These are phyloP conservation scores for Cryptops parisi DNA, from an alignment of 2,888 invertebrate species.

Conservation along the genomic window DNA sequence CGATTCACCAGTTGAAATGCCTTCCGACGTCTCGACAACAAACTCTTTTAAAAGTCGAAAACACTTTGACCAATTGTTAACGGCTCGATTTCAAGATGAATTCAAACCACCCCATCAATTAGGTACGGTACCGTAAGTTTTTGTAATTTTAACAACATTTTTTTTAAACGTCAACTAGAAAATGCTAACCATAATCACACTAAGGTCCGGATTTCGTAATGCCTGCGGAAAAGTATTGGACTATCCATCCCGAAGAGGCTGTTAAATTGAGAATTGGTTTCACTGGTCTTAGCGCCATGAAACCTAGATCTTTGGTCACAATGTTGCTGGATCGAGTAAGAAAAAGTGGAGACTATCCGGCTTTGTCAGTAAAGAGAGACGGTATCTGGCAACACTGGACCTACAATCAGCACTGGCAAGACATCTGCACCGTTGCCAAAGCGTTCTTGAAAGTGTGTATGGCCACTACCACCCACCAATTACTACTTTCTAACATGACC, in stretches of 20 bases:
- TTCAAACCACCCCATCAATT: no score
- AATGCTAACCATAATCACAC: no score
- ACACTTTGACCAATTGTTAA: no score
- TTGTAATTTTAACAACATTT: no score
- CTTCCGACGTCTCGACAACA: no score
- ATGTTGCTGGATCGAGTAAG: not conserved
- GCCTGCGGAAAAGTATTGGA: not conserved
- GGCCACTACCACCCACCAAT: no score
- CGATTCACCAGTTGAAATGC: no score
- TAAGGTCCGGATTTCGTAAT: not conserved
- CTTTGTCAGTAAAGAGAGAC: not conserved
- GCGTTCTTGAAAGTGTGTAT: not conserved
- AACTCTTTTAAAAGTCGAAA: no score
- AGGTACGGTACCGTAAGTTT: no score
- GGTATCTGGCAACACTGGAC: not conserved
- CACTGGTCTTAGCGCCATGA: not conserved
- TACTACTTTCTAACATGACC: no score
- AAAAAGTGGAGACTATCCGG: not conserved
- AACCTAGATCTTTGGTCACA: not conserved
- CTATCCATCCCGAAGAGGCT: not conserved
- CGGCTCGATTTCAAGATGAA: no score
- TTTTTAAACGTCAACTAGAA: no score
- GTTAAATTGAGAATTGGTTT: not conserved
- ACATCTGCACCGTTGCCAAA: not conserved
- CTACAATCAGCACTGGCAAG: not conserved